Conservation (phyloP, 1,140 invertebrate genomes). For the Schmidtea mediterranea region DNA sequence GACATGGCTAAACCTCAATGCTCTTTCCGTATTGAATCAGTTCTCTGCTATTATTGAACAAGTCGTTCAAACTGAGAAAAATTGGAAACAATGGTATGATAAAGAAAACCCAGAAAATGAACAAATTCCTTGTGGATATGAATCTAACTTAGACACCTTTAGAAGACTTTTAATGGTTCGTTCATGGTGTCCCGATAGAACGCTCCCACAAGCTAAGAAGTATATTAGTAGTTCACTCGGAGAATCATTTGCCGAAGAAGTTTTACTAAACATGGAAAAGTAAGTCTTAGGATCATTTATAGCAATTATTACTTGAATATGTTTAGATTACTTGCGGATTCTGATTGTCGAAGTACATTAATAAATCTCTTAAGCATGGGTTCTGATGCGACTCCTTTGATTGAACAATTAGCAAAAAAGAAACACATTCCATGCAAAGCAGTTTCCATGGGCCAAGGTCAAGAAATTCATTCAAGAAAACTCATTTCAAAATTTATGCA, state of each 20-base stretch:
- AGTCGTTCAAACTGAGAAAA: conserved; percentile 44
- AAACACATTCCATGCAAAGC: conserved; percentile 55
- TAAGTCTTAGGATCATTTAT: neutral
- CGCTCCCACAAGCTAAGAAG: conserved; percentile 58
- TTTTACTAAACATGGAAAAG: conserved; percentile 51
- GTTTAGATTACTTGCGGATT: conserved; percentile 74
- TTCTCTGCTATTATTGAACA: conserved; percentile 52
- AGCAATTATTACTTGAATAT: too few relatives aligned
- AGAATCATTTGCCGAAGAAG: conserved; percentile 51
- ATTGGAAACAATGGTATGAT: conserved; percentile 72
- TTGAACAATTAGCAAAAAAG: conserved; percentile 53
- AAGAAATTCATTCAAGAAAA: conserved; percentile 63
- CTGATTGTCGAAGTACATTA: conserved; percentile 53
- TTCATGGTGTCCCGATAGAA: conserved; percentile 75
- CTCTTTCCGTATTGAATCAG: conserved; percentile 46
- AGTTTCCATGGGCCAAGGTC: conserved; percentile 88
- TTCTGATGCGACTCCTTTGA: conserved; percentile 75
- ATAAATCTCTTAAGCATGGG: conserved; percentile 79
- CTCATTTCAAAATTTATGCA: conserved; percentile 56
- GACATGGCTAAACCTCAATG: conserved; percentile 78
- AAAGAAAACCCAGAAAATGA: conserved; percentile 66
- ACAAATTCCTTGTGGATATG: conserved; percentile 60
- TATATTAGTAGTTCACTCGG: conserved; percentile 69
- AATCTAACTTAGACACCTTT: conserved; percentile 54
- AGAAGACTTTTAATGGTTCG: conserved; percentile 53